Evolutionary conservation across 2,797 vertebrate genomes (phyloP), one percentile per base, ranked within the genome.

Genomic region (Podargus strigoides): DNA sequence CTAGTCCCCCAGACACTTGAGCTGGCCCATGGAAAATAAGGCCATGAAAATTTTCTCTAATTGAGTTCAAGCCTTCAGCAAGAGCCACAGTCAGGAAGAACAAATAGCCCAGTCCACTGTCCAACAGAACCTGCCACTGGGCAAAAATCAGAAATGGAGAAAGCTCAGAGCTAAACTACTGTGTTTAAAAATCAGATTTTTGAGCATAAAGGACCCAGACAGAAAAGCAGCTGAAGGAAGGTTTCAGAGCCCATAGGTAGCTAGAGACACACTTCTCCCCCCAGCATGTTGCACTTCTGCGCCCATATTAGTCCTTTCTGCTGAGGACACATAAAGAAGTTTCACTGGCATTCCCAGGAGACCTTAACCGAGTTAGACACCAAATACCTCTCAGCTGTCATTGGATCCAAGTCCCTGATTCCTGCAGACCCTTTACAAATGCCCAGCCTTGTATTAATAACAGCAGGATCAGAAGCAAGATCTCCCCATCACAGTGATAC

Each of bases 1-100:
- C 39, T 14, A 6, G 12, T 64, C 56, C 37, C 30, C 63, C 2
- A 1, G 22, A 17, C 36, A 28, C 2, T 0, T 0, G 27, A 67
- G n/a, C 19, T 84, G 41, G 19, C 36, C 36, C 32, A 9, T 6
- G 12, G 70, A 47, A 85, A 62, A 85, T 11, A 27, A 62, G 10
- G 34, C 56, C 67, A 21, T 6, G 7, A 6, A 50, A 27, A 27
- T 28, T 56, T 76, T 34, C 41, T 36, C n/a, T 50, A 26, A 47
- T n/a, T 55, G 37, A 24, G 70, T 58, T 60, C 34, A 44, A 58
- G 10, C 52, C 62, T 62, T 69, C 55, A 75, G 22, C 62, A 17
- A 32, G 68, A 77, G n/a, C 69, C 9, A 24, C 26, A 17, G 6
- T 2, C 4, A 4, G 50, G 32, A 85, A 56, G 34, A 68, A 59